Percentiles rank a stretch among this genome's conserved stretches.
phyloP scores from a whole-genome alignment of 2,888 invertebrate genomes.

The Amphipoea lucens region DNA sequence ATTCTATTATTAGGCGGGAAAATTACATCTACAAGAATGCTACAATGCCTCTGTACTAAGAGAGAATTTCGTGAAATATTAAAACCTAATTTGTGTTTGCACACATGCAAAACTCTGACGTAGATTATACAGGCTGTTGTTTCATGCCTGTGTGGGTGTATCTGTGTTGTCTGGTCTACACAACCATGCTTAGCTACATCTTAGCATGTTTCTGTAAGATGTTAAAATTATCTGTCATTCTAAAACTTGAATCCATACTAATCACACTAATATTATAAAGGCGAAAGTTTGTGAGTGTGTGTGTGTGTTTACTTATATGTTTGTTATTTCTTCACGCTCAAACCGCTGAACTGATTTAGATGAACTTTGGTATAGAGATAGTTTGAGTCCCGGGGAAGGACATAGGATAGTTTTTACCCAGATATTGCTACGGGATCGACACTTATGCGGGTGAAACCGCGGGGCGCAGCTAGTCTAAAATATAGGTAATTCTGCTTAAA shows the following conservation, averaged over 20 bases:
- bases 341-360: no score
- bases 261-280: no score
- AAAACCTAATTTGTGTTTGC: slow-evolving; percentile 72
- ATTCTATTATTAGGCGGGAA: slow-evolving; percentile 55
- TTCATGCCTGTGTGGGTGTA: slow-evolving; percentile 9
- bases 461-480: no score
- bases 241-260: background rate
- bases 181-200: background rate
- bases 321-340: no score
- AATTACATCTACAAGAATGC: slow-evolving; percentile 56
- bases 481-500: no score
- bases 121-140: slow-evolving; percentile 10
- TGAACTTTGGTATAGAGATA: no score
- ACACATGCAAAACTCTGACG: slow-evolving; percentile 31
- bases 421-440: no score
- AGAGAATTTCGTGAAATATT: slow-evolving; percentile 69
- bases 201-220: background rate
- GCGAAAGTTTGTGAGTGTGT: no score
- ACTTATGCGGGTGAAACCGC: no score
- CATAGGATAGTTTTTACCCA: no score
- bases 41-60: slow-evolving; percentile 45
- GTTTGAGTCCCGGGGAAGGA: no score
- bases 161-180: background rate
- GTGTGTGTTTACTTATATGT: no score
- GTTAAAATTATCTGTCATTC: background rate